Base-by-base conservation (phyloP, 2,113 vertebrate species). In the Tichodroma muraria region DNA sequence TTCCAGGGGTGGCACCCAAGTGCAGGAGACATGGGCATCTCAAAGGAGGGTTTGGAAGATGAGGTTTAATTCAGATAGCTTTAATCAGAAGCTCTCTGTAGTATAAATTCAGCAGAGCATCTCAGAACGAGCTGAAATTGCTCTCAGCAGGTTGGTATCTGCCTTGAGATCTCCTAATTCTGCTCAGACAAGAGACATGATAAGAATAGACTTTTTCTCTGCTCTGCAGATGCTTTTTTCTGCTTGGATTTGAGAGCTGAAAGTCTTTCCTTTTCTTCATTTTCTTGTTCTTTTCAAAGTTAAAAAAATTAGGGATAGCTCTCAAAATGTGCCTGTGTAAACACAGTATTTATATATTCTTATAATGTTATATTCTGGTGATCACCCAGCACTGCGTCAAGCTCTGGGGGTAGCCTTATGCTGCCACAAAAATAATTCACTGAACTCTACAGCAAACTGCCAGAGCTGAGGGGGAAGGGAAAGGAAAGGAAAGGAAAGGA, bases 131-230 rank as follows among this genome's bases (percentile, higher is more conserved):
- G 79, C 56, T 90, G 84, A 93, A 92, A 95, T 92, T 68, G 20
- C 94, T 92, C 94, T 90, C 94, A 90, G 95, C 54, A 54, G 84
- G 76, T 60, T 24, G 47, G 17, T 79, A 83, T 90, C 91, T 95
- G 45, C 79, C 61, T 64, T 35, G 71, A 86, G 70, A 96, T 81
- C 85, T 77, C 83, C 85, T 92, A 95, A 95, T 96, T 95, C 93
- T 88, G 27, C 73, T 84, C 76, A 83, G 89, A 81, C 38, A 78
- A 75, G 65, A 91, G 69, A 80, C 54, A 64, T 6, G 5, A 20
- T 31, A 68, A 66, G 75, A 95, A 84, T 2, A 71, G 83, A 75
- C 31, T 52, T 79, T 80, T 85, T 37, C 52, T 70, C 35, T 76
- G 44, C 15, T 71, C 44, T 68, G 61, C n/a, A 83, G 22, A 47